Base-by-base conservation (phyloP, 2,888 invertebrate species). In the Palloptera scutellata region DNA sequence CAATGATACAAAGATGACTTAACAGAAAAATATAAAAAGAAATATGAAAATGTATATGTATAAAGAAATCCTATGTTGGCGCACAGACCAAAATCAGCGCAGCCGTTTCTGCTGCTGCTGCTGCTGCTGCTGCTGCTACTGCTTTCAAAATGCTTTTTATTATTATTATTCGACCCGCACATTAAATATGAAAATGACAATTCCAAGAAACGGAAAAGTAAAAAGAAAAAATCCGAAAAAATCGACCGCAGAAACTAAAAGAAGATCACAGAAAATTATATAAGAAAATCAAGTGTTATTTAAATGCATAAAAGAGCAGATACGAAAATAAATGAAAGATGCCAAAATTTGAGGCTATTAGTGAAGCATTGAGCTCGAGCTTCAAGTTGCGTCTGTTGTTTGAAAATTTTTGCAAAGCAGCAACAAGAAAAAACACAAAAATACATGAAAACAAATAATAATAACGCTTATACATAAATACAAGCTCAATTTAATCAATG, bases 321-420 rank as follows among this genome's bases (percentile, higher is more conserved):
- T 13, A 52, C 30, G 20, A 43, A 20, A 43, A 13, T 30, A 6
- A 55, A 15, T 2, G 15, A 15, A 55, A 43, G 4, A 58, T 15
- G 30, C 51, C 13, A 20, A 57, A 64, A 64, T 58, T 58, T 64
- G 58, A 64, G 51, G 52, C 64, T 64, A 64, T 64, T 64, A 59
- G 42, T 51, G 30, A 30, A 30, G 30, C 30, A 30, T 30, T 6
- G 58, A 41, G 19, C 48, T 12, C 19, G 40, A 30, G 58, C 51
- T 53, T 41, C 59, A 48, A 48, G 10, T 64, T 20, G 43, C n/a
- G 30, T 20, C 48, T 30, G 13, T n/a, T 30, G 1, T 20, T 15
- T 54, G 30, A 30, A 15, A 41, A n/a, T 42, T 52, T 15, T 48
- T 41, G 55, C n/a, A 59, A 9, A 5, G 17, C 30, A 13, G n/a